phyloP scores from a whole-genome alignment of 2,888 invertebrate species.

The Griposia aprilina region DNA sequence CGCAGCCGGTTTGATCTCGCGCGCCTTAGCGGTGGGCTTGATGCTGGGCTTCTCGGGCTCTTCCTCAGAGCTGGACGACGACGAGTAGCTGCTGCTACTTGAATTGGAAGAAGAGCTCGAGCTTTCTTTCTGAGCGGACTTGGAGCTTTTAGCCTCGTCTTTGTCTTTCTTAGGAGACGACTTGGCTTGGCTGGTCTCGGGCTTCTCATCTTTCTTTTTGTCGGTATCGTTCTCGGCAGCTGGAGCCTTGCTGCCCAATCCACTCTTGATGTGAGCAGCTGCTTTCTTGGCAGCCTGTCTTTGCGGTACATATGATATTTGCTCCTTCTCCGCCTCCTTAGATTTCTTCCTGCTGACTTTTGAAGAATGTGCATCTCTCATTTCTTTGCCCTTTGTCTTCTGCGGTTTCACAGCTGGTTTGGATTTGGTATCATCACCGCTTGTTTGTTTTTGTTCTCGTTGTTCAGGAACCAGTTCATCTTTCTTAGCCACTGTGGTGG shows the following conservation, averaged over 20 bases:
- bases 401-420: slow-evolving; percentile 79
- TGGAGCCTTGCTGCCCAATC: slow-evolving; percentile 91
- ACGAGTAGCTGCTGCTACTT: slow-evolving; percentile 90
- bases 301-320: slow-evolving; percentile 96
- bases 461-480: slow-evolving; percentile 79
- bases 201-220: slow-evolving; percentile 84
- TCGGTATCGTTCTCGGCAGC: slow-evolving; percentile 81
- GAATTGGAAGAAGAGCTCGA: slow-evolving; percentile 90
- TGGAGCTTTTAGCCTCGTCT: slow-evolving; percentile 83
- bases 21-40: slow-evolving; percentile 85
- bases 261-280: slow-evolving; percentile 96
- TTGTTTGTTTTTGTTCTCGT: slow-evolving; percentile 72
- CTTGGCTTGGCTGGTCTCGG: slow-evolving; percentile 73
- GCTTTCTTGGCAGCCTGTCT: slow-evolving; percentile 97
- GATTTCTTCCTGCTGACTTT: slow-evolving; percentile 88
- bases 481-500: slow-evolving; percentile 90
- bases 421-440: slow-evolving; percentile 80
- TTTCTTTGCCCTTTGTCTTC: slow-evolving; percentile 87
- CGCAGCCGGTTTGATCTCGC: slow-evolving; percentile 83
- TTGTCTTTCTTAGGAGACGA: slow-evolving; percentile 88
- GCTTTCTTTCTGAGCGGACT: slow-evolving; percentile 80
- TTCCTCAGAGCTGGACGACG: slow-evolving; percentile 92
- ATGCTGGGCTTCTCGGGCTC: slow-evolving; percentile 84
- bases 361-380: slow-evolving; percentile 77
- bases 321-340: slow-evolving; percentile 92